Base-by-base conservation (phyloP, 2,888 invertebrate genomes). In the Colletes collaris region DNA sequence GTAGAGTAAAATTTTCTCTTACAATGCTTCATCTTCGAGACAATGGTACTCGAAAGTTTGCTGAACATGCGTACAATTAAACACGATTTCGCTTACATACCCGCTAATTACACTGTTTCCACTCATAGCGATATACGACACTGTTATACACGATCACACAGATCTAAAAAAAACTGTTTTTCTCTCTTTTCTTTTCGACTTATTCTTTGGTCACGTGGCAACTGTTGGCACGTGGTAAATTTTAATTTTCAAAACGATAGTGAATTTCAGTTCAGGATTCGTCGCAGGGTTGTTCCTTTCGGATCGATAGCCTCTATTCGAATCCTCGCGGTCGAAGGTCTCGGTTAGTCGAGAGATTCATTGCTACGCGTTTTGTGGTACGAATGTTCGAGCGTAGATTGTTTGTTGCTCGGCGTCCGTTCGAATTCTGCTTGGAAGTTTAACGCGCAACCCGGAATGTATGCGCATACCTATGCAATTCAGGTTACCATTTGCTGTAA, bases 271-370 rank as follows among this genome's bases (percentile, higher is more conserved):
- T 19, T 7, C 46, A 35, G 4, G 27, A 19, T 76, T 37, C 5
- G 13, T 44, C 40, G 10, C 27, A n/a, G 49, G 8, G 6, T 5
- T 60, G 44, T 44, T 62, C 16, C 16, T 37, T 7, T 3, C 13
- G 40, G 56, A 65, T 82, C 62, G 68, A 82, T 82, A 78, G 44
- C 49, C 8, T 8, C 13, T 19, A 16, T 49, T 53, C 16, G 52
- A 74, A 53, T 16, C 40, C 53, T 46, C 13, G 67, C 50, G 46
- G 63, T 67, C 58, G 65, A 82, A 76, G 66, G 75, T 71, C 60
- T 79, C 56, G 56, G 64, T 59, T 74, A 62, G 19, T 53, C 40
- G 52, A 49, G 52, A 69, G 55, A 83, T 67, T 72, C 68, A 69
- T 72, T 78, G 52, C 53, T 64, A 65, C 69, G 65, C 65, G 5